phyloP scores from a whole-genome alignment of 1,140 invertebrate genomes.

The Tribolium castaneum region DNA sequence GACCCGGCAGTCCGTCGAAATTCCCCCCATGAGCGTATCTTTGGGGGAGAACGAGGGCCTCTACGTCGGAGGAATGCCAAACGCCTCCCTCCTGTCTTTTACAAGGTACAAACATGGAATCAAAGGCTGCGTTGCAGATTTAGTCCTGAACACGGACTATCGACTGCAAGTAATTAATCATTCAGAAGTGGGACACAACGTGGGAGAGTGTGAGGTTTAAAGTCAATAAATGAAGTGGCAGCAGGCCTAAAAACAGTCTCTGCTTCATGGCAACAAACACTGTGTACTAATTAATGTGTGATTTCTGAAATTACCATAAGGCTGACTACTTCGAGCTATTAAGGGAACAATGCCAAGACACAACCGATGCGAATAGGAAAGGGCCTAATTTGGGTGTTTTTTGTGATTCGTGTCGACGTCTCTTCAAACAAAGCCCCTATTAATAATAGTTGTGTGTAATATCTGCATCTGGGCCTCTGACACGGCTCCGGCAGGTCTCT shows the following conservation, averaged over 20 bases:
- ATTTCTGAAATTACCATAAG: conserved; percentile 56
- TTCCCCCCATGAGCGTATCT: conserved; percentile 87
- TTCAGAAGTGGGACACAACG: conserved; percentile 58
- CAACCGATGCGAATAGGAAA: conserved; percentile 9
- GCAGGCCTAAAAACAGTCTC: conserved; percentile 11
- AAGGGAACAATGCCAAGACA: conserved; percentile 28
- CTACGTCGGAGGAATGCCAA: conserved; percentile 86
- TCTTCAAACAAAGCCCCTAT: conserved; percentile 42
- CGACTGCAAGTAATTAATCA: conserved; percentile 62
- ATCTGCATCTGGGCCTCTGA: conserved; percentile 27
- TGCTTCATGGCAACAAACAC: conserved; percentile 40
- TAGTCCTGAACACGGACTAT: conserved; percentile 83
- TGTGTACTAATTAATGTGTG: conserved; percentile 55
- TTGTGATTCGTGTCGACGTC: conserved; percentile 45
- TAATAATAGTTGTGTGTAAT: conserved; percentile 51
- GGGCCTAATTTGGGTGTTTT: conserved; percentile 32
- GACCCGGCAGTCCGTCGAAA: conserved; percentile 83
- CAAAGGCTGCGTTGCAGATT: conserved; percentile 82
- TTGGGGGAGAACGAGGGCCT: conserved; percentile 78
- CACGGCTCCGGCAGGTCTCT: conserved; percentile 37
- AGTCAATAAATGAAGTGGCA: conserved; percentile 35
- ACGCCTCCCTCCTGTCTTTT: conserved; percentile 72
- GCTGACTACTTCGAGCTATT: conserved; percentile 52
- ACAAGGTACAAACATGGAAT: conserved; percentile 77
- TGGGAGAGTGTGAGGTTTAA: conserved; percentile 62